Base-by-base conservation (phyloP, 2,888 invertebrate genomes). In the Lysandra coridon region DNA sequence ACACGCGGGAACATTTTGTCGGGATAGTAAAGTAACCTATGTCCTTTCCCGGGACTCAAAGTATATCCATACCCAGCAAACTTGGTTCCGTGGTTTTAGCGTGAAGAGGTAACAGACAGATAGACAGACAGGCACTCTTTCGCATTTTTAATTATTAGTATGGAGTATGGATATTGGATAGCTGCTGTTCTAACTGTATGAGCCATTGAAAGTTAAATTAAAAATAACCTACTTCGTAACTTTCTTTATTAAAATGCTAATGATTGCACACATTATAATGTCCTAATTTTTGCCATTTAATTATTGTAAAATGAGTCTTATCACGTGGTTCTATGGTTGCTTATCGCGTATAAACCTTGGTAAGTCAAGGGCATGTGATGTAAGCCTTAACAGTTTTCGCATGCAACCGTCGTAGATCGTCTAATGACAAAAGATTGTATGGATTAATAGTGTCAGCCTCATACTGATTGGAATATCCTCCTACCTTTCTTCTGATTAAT, bases 281-380 rank as follows among this genome's bases (percentile, higher is more conserved):
- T 75, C 69, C 69, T 69, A 69, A 69, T 69, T 69, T 17, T 37
- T 30, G 3, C 14, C 33, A 33, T 14, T 69, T 37, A 69, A 69
- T 69, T 37, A 69, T 17, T 33, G 37, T 14, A 69, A 17, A 69
- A 69, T 69, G 33, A 69, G 14, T 69, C 69, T 69, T 37, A 69
- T 14, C 69, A 69, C 33, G 14, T 33, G 69, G 69, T 33, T 17
- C 14, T 0, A 33, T 33, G 69, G 69, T 69, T 69, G 37, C 10
- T 69, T 69, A 37, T 69, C 69, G 33, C 33, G 17, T 64, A n/a
- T 3, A 69, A 75, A 78, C 83, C 83, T 83, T 82, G 81, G 53
- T 79, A 76, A 73, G 76, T 80, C 83, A 84, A 83, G 83, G 83
- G 79, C 83, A 53, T 78, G 40, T 69, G 23, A 76, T 75, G 37